Base-by-base conservation (phyloP, 2,113 vertebrate genomes). In the Loxodonta africana region DNA sequence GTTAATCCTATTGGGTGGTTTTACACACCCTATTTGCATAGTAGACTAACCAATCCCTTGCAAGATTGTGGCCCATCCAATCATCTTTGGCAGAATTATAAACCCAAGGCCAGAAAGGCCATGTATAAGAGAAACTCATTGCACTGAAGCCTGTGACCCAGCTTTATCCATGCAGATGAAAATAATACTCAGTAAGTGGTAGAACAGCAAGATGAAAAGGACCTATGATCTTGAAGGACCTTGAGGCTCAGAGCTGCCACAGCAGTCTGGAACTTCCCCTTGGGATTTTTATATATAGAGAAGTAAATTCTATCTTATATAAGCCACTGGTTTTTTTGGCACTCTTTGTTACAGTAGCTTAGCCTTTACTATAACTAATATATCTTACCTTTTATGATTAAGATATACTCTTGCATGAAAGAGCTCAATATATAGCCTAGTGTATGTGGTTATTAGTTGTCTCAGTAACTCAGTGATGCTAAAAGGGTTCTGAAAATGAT, bases 351-450 rank as follows among this genome's bases (percentile, higher is more conserved):
- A 85, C 76, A 86, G 6, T 85, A 48, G 0, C 21, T 87, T 83
- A 71, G 17, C 74, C n/a, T 94, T 81, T 86, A 82, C 26, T 92
- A 9, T 69, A 92, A 92, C n/a, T 67, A 46, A 62, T 12, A 73
- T 46, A 44, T 18, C 6, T 53, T 15, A 91, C 10, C 9, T 94
- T 63, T 69, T 81, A 82, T 41, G 48, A 84, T 88, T 48, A 76
- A 87, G 90, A 86, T 77, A n/a, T 81, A 90, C 15, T 63, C 11
- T 83, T 85, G 60, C 88, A 4, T 86, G 62, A 65, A 95, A 91
- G 30, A 85, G 12, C 37, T 93, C 37, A 60, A 85, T 8, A 6
- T 53, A 62, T 33, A 84, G 37, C 67, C 33, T 71, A 4, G 2
- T 15, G 25, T 83, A 17, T 82, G 23, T 83, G 46, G 51, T 30